Evolutionary conservation across 2,113 vertebrate species (phyloP).

Genomic region (Beaufortia kweichowensis): DNA sequence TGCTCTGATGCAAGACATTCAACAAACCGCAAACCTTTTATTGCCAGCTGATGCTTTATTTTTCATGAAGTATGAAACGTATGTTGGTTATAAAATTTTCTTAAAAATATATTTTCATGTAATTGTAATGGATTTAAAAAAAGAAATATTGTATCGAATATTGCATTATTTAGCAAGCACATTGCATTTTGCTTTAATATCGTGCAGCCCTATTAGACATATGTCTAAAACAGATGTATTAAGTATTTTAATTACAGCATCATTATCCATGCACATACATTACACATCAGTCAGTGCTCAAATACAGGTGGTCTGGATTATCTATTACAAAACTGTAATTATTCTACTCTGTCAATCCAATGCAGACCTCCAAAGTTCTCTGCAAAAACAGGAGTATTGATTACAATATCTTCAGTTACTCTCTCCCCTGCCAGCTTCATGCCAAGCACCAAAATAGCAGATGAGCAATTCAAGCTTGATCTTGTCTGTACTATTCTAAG

Average conservation of each 20-base stretch:
- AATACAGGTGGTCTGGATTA: neutral
- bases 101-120: too few species aligned
- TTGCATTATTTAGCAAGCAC: too few species aligned
- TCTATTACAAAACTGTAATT: neutral
- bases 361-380: constrained; percentile 11
- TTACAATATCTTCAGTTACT: constrained; percentile 35
- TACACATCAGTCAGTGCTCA: neutral
- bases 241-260: constrained; percentile 11
- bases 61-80: too few species aligned
- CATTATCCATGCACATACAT: neutral
- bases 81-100: too few species aligned
- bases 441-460: constrained; percentile 55
- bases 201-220: constrained; percentile 17
- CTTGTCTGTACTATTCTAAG: constrained; percentile 51
- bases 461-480: constrained; percentile 50
- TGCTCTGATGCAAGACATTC: too few species aligned
- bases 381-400: constrained; percentile 39
- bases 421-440: constrained; percentile 45
- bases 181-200: too few species aligned
- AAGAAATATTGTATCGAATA: too few species aligned
- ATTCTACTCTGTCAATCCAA: neutral
- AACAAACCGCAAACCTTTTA: too few species aligned
- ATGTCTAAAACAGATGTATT: constrained; percentile 11
- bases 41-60: too few species aligned
- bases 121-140: too few species aligned